Evolutionary conservation across 2,113 vertebrate genomes (phyloP).

Genomic region (Mesembrinibis cayennensis): DNA sequence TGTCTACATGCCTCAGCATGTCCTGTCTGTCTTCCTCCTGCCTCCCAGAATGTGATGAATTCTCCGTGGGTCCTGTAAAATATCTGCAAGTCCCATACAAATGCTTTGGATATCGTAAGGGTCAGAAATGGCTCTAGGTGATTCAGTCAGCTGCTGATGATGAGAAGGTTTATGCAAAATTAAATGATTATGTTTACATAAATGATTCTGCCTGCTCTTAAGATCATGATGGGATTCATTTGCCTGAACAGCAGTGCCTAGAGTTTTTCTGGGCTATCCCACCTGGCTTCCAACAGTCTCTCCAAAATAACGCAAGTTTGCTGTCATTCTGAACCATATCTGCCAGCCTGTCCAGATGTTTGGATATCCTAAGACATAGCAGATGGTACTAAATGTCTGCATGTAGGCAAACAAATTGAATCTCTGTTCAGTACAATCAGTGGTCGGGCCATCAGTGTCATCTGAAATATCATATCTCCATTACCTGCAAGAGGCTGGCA

Average conservation of each 20-base stretch:
- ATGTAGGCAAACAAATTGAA: constrained; percentile 17
- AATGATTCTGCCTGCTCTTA: not conserved
- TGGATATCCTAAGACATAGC: not conserved
- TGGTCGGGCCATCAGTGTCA: not conserved
- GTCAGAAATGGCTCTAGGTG: not conserved
- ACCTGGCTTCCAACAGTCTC: not conserved
- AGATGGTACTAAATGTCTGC: constrained; percentile 30
- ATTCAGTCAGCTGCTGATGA: not conserved
- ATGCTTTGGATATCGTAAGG: not conserved
- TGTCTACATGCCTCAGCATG: not conserved
- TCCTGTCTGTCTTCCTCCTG: not conserved
- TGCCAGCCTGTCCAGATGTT: constrained; percentile 5
- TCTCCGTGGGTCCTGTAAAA: not conserved
- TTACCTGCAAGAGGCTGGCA: not conserved
- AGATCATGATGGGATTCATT: not conserved
- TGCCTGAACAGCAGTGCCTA: not conserved
- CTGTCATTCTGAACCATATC: not conserved
- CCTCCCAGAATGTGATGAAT: not conserved
- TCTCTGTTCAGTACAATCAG: not conserved
- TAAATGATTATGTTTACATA: not conserved
- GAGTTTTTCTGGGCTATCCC: not conserved
- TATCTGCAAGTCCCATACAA: not conserved
- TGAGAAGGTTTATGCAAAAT: not conserved
- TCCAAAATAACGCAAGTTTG: not conserved
- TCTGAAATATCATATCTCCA: not conserved